Percentiles rank a stretch among this genome's conserved stretches.
Evolutionary conservation across 1,140 invertebrate genomes (phyloP).

Genomic region (Heliconius nattereri): DNA sequence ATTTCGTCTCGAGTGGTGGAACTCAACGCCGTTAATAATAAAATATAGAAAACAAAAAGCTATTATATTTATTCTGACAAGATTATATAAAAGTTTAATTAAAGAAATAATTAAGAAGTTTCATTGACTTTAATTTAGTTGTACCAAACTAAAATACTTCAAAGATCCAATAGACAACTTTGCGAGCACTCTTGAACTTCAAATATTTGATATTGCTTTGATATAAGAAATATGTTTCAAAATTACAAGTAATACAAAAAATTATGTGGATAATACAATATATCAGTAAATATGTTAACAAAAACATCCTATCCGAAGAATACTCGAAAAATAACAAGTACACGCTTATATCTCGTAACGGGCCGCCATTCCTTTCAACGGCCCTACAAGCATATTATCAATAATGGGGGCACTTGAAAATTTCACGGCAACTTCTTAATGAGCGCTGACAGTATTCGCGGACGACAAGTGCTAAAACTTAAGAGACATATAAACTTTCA

Average conservation of each 20-base stretch:
- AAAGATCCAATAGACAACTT: background rate
- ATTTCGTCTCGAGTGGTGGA: too few species aligned
- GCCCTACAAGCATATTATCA: constrained; percentile 55
- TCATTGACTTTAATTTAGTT: background rate
- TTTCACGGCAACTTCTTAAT: constrained; percentile 69
- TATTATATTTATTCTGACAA: too few species aligned
- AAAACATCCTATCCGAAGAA: constrained; percentile 24
- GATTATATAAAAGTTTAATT: too few species aligned
- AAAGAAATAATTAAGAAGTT: background rate
- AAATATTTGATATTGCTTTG: background rate
- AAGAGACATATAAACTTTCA: constrained; percentile 71
- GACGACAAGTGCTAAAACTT: constrained; percentile 61
- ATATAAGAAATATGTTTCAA: background rate
- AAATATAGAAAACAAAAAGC: too few species aligned
- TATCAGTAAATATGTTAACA: background rate
- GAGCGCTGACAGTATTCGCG: constrained; percentile 66
- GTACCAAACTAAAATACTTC: background rate
- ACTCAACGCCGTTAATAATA: too few species aligned
- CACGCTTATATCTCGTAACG: constrained; percentile 34
- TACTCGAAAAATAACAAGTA: constrained; percentile 37
- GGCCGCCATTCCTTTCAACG: constrained; percentile 35
- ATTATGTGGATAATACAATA: background rate
- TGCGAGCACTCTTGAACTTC: background rate
- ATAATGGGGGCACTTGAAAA: constrained; percentile 63
- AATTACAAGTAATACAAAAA: background rate